Base-by-base conservation (phyloP, 2,797 vertebrate species). In the Meriones psammophilus region DNA sequence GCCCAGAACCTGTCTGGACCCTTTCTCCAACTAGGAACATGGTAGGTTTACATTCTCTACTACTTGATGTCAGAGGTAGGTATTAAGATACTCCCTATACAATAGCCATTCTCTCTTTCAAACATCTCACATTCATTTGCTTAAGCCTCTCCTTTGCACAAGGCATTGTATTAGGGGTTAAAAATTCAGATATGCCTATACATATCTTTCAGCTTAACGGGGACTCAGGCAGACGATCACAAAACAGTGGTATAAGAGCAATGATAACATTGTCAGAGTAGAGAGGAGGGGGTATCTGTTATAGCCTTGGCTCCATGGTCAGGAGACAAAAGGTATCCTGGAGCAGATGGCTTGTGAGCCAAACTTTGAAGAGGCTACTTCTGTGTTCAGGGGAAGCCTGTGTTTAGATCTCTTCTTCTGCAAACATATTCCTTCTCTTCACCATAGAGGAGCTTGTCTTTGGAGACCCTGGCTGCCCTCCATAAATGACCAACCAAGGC, bases 391-490 rank as follows among this genome's bases (percentile, higher is more conserved):
- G 81, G 42, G 33, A 68, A 80, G 46, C 13, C 58, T 26, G 24
- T 10, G 1, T 83, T 88, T 76, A 33, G 13, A 28, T 56, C 36
- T 81, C 58, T 94, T 89, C 69, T 13, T 90, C 69, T 64, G 42
- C 10, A 8, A 33, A 81, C 2, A 77, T 58, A 18, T 88, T 39
- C 95, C n/a, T 88, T 33, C 58, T 94, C 83, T 89, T 95, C 88
- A 9, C 18, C 6, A 62, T 97, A 98, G 76, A 68, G 96, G 98
- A 92, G 78, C 83, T 91, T 97, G 96, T 33, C 98, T 99, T 86
- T 99, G 99, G 99, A 99, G 99, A 97, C 99, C 99, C 0, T 99
- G 99, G 99, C 96, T 99, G 78, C 94, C 97, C 86, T 97, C 68
- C 87, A 81, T 97, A 69, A 97, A 95, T 81, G 98, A 98, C n/a